A percentile compares a stretch with the other conserved stretches of the same genome.
Conservation (phyloP, 2,113 vertebrate genomes). For the Trogon surrucura region DNA sequence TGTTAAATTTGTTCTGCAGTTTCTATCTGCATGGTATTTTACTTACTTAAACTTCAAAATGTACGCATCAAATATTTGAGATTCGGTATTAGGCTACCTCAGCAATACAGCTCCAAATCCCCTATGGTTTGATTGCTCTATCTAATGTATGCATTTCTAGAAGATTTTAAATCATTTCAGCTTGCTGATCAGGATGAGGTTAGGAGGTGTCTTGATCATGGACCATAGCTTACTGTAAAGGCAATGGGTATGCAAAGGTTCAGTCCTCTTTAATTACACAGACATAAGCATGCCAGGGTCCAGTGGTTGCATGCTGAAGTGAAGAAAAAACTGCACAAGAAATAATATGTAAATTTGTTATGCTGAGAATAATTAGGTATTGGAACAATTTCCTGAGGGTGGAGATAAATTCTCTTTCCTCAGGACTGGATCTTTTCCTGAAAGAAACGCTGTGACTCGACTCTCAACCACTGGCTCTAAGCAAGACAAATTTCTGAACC, state of each 20-base stretch:
- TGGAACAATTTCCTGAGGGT: neutral
- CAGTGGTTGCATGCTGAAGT: neutral
- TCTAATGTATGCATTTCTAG: neutral
- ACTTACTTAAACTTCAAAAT: constrained; percentile 20
- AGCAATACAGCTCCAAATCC: neutral
- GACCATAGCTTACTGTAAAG: neutral
- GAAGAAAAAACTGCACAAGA: constrained; percentile 2
- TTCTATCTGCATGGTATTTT: neutral
- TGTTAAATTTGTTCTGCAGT: neutral
- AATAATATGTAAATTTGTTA: constrained; percentile 2
- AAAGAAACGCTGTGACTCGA: neutral
- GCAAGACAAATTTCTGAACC: neutral
- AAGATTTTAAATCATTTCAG: neutral
- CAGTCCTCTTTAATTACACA: neutral
- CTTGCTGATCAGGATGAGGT: neutral
- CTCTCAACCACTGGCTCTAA: neutral
- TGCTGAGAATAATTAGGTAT: neutral
- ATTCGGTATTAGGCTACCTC: neutral
- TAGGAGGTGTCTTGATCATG: neutral
- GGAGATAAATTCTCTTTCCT: neutral
- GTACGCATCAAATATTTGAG: neutral
- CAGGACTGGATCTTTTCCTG: neutral
- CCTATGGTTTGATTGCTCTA: neutral
- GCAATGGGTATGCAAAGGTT: neutral
- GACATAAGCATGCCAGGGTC: neutral